A percentile compares a stretch with the other conserved stretches of the same genome.
These are phyloP conservation scores for Scaptomyza pallida DNA, from an alignment of 1,140 invertebrate genomes.

Conservation along the genomic window DNA sequence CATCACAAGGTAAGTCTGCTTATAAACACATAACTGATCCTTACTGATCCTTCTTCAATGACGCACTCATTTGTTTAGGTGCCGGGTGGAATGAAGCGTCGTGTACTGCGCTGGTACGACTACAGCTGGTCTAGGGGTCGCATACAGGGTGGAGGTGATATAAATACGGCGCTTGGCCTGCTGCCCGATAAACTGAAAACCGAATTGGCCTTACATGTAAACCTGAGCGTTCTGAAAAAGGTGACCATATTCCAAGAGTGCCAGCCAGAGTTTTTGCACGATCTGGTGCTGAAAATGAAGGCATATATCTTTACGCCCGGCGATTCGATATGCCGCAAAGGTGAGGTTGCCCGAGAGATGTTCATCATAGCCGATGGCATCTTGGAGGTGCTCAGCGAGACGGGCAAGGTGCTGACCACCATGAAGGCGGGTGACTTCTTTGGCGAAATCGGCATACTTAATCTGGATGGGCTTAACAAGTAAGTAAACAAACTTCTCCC, in stretches of 20 bases:
- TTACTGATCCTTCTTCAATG: background rate
- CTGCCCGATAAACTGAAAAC: constrained; percentile 98
- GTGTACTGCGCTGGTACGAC: constrained; percentile 98
- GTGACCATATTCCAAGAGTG: constrained; percentile 94
- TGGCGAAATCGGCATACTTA: constrained; percentile 98
- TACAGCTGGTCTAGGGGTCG: constrained; percentile 98
- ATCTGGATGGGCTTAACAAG: constrained; percentile 98
- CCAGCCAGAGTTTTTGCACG: constrained; percentile 98
- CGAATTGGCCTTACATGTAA: constrained; percentile 97
- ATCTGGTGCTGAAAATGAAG: constrained; percentile 98
- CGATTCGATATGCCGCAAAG: constrained; percentile 97
- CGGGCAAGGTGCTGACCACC: constrained; percentile 95
- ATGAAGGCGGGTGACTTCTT: constrained; percentile 99
- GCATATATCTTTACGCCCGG: constrained; percentile 98
- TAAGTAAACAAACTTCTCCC: constrained; percentile 84
- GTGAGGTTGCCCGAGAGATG: constrained; percentile 97
- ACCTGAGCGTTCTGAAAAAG: constrained; percentile 97
- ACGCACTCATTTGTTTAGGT: constrained; percentile 86
- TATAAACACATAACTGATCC: background rate
- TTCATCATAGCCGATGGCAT: constrained; percentile 99
- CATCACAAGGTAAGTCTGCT: constrained; percentile 91
- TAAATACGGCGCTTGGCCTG: constrained; percentile 96
- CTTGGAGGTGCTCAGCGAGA: constrained; percentile 97
- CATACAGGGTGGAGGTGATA: constrained; percentile 97
- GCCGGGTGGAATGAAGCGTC: constrained; percentile 95